Base-by-base conservation (phyloP, 2,888 invertebrate species). In the Slavum lentiscoides region DNA sequence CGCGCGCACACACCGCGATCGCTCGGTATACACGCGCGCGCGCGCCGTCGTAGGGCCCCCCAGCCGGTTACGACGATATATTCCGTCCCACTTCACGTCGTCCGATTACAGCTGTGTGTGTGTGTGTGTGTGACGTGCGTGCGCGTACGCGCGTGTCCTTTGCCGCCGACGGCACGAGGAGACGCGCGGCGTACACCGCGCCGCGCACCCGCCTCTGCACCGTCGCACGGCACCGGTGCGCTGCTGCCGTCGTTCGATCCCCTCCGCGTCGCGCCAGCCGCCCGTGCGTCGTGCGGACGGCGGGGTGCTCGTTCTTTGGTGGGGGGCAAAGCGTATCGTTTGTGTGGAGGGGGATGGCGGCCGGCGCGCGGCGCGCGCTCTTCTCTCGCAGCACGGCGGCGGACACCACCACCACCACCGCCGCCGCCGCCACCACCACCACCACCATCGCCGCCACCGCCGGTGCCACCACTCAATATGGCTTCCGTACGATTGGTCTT, bases 391-490 rank as follows among this genome's bases (percentile, higher is more conserved):
- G n/a, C n/a, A 77, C 69, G 58, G 72, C 77, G 30, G 13, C 73
- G 73, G 68, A 82, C 82, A 83, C 30, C 30, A 30, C 30, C 30
- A 30, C 30, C 30, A 30, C 30, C 4, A 30, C 30, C 4, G 4
- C 30, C 4, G 4, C 30, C 4, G 4, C 30, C 4, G 4, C 30
- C 4, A 30, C 30, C 4, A 30, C 30, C 4, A 30, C 30, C 4
- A 30, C 30, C 4, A 30, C 30, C 4, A 30, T 4, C 4, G 4
- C 30, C 4, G 4, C 30, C 30, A 30, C 30, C 30, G 30, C 30
- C 30, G 30, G 30, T 30, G 30, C 30, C 30, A 30, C 30, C 30
- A 30, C 83, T 83, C 83, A 83, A 83, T 83, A 83, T 83, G 83
- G 83, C 83, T 83, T 82, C 83, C 83, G 82, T 82, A 58, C 80